Evolutionary conservation across 30 jellyfish, hydroid and myxozoan genomes (phyloP).

Genomic region (Aurelia aurita complex sp. Pacific): DNA sequence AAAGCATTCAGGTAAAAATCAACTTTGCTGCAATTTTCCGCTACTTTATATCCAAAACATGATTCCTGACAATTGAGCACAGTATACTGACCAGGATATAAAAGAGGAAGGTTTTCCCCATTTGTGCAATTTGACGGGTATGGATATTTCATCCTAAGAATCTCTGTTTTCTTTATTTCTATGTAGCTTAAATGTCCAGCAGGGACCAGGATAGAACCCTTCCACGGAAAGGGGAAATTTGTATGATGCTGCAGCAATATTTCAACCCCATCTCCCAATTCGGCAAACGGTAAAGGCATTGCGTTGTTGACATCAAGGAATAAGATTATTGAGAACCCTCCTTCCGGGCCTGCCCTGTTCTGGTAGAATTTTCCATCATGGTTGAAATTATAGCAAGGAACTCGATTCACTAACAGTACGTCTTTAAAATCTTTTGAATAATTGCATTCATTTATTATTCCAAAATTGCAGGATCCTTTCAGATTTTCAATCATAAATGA

Average conservation of each 20-base stretch:
- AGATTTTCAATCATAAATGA: neutral
- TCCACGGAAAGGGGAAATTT: conserved; percentile 22
- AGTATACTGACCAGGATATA: conserved; percentile 47
- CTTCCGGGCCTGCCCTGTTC: conserved; percentile 20
- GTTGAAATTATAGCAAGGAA: conserved; percentile 30
- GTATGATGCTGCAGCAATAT: conserved; percentile 22
- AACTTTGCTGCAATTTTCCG: conserved; percentile 3
- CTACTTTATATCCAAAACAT: neutral
- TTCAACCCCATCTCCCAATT: conserved; percentile 48
- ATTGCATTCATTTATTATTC: neutral
- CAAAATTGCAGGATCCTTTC: conserved; percentile 3
- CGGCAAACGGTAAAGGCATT: neutral
- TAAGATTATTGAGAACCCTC: conserved; percentile 4
- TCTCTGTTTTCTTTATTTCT: conserved; percentile 18
- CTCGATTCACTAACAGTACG: neutral
- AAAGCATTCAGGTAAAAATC: neutral
- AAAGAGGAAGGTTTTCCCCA: conserved; percentile 14
- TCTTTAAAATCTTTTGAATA: conserved; percentile 21
- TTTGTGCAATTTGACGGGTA: conserved; percentile 47
- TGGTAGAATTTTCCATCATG: conserved; percentile 19
- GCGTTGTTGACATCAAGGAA: conserved; percentile 15
- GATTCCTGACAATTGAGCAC: conserved; percentile 24
- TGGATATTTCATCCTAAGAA: conserved; percentile 19
- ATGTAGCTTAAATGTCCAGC: conserved; percentile 41
- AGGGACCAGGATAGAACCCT: conserved; percentile 7